A percentile compares a stretch with the other conserved stretches of the same genome.
Evolutionary conservation across 2,888 invertebrate genomes (phyloP).

Genomic region (Odontomyia ornata): DNA sequence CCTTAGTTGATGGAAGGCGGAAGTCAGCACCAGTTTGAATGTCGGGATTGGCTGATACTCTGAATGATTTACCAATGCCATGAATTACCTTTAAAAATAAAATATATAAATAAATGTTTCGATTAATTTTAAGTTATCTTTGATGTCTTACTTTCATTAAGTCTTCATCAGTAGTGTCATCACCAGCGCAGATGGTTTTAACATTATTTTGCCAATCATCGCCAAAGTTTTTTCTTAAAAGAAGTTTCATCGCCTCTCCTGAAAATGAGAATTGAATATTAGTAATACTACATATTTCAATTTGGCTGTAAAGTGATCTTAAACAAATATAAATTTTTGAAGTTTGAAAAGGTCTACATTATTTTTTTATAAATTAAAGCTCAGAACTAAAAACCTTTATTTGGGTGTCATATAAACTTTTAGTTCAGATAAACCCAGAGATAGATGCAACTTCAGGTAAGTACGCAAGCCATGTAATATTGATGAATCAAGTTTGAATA

Average conservation of each 20-base stretch:
- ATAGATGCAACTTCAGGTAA: too few relatives aligned
- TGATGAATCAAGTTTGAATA: too few relatives aligned
- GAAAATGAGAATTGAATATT: not conserved
- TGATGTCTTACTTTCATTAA: conserved; percentile 77
- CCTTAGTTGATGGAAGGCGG: conserved; percentile 74
- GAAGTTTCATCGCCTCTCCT: conserved; percentile 76
- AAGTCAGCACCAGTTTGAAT: conserved; percentile 76
- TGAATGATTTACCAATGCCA: conserved; percentile 79
- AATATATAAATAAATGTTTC: conserved; percentile 28
- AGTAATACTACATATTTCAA: too few relatives aligned
- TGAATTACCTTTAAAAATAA: conserved; percentile 68
- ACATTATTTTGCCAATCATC: conserved; percentile 71
- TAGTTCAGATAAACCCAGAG: too few relatives aligned
- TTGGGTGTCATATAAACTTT: too few relatives aligned
- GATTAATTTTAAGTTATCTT: not conserved
- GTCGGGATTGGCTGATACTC: conserved; percentile 74
- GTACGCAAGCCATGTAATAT: too few relatives aligned
- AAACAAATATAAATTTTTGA: too few relatives aligned
- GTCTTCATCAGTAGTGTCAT: conserved; percentile 89
- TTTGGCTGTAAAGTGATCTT: too few relatives aligned
- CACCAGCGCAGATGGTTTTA: conserved; percentile 84
- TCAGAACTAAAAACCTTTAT: too few relatives aligned
- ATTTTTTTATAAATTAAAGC: too few relatives aligned
- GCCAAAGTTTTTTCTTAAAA: conserved; percentile 76
- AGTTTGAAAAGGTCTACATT: too few relatives aligned